Evolutionary conservation across 2,888 invertebrate species (phyloP), one percentile per base, ranked within the genome.

Genomic region (Rhorus exstirpatorius): DNA sequence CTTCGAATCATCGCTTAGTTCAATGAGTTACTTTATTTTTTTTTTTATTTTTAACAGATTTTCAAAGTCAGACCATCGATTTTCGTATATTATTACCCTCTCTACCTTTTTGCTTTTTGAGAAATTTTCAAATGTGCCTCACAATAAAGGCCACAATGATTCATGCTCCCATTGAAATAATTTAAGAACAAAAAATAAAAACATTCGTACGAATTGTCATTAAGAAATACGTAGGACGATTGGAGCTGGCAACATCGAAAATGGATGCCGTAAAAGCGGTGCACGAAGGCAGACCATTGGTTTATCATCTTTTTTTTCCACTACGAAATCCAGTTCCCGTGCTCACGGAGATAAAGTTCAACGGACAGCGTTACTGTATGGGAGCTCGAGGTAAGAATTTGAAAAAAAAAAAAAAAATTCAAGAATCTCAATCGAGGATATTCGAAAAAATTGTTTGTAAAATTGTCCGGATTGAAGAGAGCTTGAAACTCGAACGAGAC

Each of bases 291-390:
- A 83, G 85, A 78, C 81, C 90, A 19, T 79, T 93, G 58, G 81
- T 79, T 49, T 93, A 93, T 76, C 85, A 84, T 61, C 61, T 93
- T 21, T 77, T 87, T 71, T 93, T 93, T 84, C 93, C 93, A 14
- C 75, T 91, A 17, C 84, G 77, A 12, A 80, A 79, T n/a, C 92
- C 91, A 6, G 74, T 92, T 77, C 92, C 93, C 1, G 4, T 86
- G 3, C 60, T 93, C 14, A 87, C 86, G 17, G 88, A 85, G 8
- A 87, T 93, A 24, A 77, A 83, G 61, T 90, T 92, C 60, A 91
- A 91, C 51, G 80, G 85, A 58, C 51, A 81, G 31, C 81, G 74
- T 71, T 88, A 89, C 14, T 93, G 92, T 72, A 49, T 61, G 2
- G 92, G 91, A 58, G 84, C 74, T 58, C 84, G 84, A 65, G 89